Evolutionary conservation across 2,797 vertebrate genomes (phyloP).

Genomic region (Malacoctenus gilli): DNA sequence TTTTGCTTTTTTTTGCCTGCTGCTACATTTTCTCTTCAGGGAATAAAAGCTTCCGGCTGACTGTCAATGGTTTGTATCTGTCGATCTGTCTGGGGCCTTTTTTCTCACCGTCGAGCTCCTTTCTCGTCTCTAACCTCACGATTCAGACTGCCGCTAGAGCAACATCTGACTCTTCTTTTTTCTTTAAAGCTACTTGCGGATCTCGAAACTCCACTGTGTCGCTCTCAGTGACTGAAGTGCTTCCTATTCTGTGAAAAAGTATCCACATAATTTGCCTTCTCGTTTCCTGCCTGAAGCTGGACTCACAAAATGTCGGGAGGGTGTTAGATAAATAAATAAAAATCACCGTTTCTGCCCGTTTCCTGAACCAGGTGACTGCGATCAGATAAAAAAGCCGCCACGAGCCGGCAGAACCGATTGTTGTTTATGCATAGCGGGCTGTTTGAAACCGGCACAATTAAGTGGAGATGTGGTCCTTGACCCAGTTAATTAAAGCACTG

Average conservation of each 20-base stretch:
- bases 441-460: slow-evolving; percentile 54
- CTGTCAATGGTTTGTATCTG: slow-evolving; percentile 26
- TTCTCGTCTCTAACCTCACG: no score
- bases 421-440: slow-evolving; percentile 56
- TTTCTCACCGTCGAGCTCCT: slow-evolving; percentile 11
- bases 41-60: slow-evolving; percentile 33
- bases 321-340: not conserved
- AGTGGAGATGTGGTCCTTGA: slow-evolving; percentile 74
- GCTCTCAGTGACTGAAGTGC: slow-evolving; percentile 22
- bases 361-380: slow-evolving; percentile 37
- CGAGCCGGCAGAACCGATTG: slow-evolving; percentile 44
- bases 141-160: no score
- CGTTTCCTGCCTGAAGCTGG: slow-evolving; percentile 22
- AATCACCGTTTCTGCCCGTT: slow-evolving; percentile 1
- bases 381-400: slow-evolving; percentile 49
- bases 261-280: slow-evolving; percentile 28
- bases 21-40: slow-evolving; percentile 32
- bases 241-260: slow-evolving; percentile 13
- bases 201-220: slow-evolving; percentile 32
- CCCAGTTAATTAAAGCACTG: slow-evolving; percentile 74
- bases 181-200: slow-evolving; percentile 28
- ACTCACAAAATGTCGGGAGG: slow-evolving; percentile 11
- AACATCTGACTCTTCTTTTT: slow-evolving; percentile 16
- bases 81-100: slow-evolving; percentile 26
- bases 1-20: slow-evolving; percentile 13